Evolutionary conservation across 2,888 invertebrate species (phyloP).

Genomic region (Diploptera punctata): DNA sequence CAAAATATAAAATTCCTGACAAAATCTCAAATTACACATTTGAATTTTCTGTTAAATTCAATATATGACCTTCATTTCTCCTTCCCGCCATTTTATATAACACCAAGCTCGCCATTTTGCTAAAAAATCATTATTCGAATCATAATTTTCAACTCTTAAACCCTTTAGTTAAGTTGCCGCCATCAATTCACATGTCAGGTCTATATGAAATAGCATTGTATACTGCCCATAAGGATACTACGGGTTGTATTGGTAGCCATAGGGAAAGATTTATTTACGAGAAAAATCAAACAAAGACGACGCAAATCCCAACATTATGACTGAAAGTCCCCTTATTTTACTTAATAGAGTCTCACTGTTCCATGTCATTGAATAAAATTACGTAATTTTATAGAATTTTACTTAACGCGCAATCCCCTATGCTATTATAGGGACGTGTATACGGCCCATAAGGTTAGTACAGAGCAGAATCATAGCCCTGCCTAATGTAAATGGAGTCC

Average conservation of each 20-base stretch:
- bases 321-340: conserved; percentile 46
- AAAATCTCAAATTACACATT: no score
- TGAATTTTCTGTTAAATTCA: conserved; percentile 35
- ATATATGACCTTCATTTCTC: conserved; percentile 47
- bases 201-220: neutral
- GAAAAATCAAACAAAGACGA: conserved; percentile 45
- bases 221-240: conserved; percentile 34
- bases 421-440: conserved; percentile 42
- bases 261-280: conserved; percentile 32
- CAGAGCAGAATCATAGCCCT: conserved; percentile 45
- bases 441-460: conserved; percentile 44
- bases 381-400: conserved; percentile 24
- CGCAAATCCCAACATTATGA: conserved; percentile 45
- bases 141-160: neutral
- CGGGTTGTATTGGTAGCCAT: conserved; percentile 27
- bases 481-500: conserved; percentile 54
- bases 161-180: conserved; percentile 20
- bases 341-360: neutral
- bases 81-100: conserved; percentile 46
- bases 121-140: conserved; percentile 38
- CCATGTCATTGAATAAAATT: neutral
- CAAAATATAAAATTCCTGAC: no score
- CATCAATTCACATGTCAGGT: conserved; percentile 9
- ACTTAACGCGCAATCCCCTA: conserved; percentile 37
- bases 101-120: conserved; percentile 45